These are phyloP conservation scores for Nipponia nippon DNA, from an alignment of 2,113 vertebrate genomes.

Conservation along the genomic window DNA sequence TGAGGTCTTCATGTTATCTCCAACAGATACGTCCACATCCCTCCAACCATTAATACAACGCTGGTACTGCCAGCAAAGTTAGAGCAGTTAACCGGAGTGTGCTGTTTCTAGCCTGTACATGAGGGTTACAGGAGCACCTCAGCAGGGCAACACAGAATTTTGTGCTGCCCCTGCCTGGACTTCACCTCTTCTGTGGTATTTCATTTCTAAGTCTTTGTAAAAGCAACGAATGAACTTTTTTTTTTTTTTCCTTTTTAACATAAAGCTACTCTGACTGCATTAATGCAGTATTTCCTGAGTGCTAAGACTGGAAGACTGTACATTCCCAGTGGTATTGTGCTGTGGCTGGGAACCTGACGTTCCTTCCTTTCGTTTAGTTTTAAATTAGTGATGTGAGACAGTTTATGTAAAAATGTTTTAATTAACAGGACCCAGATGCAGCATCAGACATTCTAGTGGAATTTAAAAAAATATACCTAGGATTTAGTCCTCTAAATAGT, in stretches of 20 bases:
- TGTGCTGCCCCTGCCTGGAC: not conserved
- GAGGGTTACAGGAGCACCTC: not conserved
- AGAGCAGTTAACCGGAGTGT: not conserved
- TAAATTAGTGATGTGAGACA: conserved; percentile 32
- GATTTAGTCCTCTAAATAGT: not conserved
- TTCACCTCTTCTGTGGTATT: not conserved
- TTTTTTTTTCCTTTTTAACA: not conserved
- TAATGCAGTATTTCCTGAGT: not conserved
- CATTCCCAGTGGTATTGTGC: conserved; percentile 9
- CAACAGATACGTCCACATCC: not conserved
- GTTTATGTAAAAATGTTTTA: conserved; percentile 51
- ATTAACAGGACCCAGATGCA: conserved; percentile 15
- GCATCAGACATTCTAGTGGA: not conserved
- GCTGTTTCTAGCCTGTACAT: not conserved
- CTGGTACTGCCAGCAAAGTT: not conserved
- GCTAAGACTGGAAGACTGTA: not conserved
- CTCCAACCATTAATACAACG: not conserved
- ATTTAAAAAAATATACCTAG: not conserved
- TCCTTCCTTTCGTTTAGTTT: conserved; percentile 23
- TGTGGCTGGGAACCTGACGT: conserved; percentile 16
- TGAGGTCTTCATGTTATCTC: not conserved
- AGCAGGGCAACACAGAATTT: not conserved
- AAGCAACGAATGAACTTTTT: not conserved
- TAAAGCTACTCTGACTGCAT: not conserved
- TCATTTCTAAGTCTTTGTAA: not conserved